Percentiles rank a stretch among this genome's conserved stretches.
These are phyloP conservation scores for Cyclophora albipunctata DNA, from an alignment of 2,888 invertebrate genomes.

Conservation along the genomic window DNA sequence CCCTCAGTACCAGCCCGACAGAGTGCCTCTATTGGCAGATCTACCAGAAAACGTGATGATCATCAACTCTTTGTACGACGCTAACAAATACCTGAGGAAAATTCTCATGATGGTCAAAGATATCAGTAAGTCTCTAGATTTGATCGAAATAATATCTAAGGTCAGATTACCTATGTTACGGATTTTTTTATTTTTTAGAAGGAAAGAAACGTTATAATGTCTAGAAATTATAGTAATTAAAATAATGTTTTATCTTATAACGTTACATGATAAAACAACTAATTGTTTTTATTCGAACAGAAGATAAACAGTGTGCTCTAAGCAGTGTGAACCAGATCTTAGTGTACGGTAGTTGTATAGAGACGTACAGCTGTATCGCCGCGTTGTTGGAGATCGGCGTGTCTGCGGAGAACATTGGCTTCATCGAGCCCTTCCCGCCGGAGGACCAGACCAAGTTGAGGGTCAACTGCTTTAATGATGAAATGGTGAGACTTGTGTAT, in stretches of 20 bases:
- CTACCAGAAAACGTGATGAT: constrained; percentile 77
- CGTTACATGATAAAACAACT: no score
- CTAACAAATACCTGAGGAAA: constrained; percentile 54
- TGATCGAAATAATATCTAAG: background rate
- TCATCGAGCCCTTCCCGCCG: constrained; percentile 75
- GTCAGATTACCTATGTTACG: background rate
- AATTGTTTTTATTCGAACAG: no score
- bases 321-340: constrained; percentile 55
- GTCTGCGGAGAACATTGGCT: constrained; percentile 66
- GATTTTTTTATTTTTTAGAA: background rate
- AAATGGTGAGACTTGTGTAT: constrained; percentile 31
- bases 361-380: constrained; percentile 79
- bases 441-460: constrained; percentile 38
- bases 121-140: constrained; percentile 32
- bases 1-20: constrained; percentile 42
- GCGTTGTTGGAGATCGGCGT: constrained; percentile 79
- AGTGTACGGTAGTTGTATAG: constrained; percentile 81
- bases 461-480: constrained; percentile 64
- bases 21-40: constrained; percentile 40
- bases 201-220: background rate
- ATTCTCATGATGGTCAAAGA: constrained; percentile 51
- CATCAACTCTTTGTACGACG: constrained; percentile 77
- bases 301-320: constrained; percentile 9
- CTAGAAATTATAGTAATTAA: background rate
- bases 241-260: background rate